Base-by-base conservation (phyloP, 2,888 invertebrate species). In the Melinopterus prodromus region DNA sequence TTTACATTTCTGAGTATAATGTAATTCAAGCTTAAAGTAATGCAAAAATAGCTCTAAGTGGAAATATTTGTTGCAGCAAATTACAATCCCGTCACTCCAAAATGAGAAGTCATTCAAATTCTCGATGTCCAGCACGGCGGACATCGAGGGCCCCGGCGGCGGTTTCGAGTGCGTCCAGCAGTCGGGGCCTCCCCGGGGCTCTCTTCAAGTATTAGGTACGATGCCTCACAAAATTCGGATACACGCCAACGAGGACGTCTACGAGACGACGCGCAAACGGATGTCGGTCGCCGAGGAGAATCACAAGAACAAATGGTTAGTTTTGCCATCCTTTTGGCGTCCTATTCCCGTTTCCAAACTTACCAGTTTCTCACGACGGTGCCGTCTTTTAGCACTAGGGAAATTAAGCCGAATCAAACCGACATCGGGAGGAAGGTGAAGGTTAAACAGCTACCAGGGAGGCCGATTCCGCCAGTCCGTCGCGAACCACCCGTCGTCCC, bases 161-260 rank as follows among this genome's bases (percentile, higher is more conserved):
- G 96, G 97, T 89, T 96, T 98, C 91, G 98, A 98, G 90, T 98
- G 98, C 90, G 93, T 98, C 87, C 95, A 95, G 89, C 89, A 92
- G 91, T 86, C 91, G 90, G 85, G 92, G 88, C 88, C 88, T 16
- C 87, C 87, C 76, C 84, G 88, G 79, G 87, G 88, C 80, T 93
- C 93, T 83, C 91, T 97, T 89, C 95, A 95, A 90, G 94, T 94
- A 86, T 93, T 97, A 90, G 98, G 98, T 85, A 92, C 95, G 84
- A 92, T 98, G 90, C 94, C 95, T 86, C 93, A 95, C 89, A 96
- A 96, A 89, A 95, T 98, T 93, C 94, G 97, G 84, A 95, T 98
- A 85, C 96, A 96, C 89, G 98, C 98, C 86, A 98, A 97, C 87
- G 98, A 98, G 88, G 98, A 98, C 92, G 96, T 97, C 81, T 98